A percentile compares a stretch with the other conserved stretches of the same genome.
These are phyloP conservation scores for Spheniscus mendiculus DNA, from an alignment of 2,113 vertebrate species.

Conservation along the genomic window DNA sequence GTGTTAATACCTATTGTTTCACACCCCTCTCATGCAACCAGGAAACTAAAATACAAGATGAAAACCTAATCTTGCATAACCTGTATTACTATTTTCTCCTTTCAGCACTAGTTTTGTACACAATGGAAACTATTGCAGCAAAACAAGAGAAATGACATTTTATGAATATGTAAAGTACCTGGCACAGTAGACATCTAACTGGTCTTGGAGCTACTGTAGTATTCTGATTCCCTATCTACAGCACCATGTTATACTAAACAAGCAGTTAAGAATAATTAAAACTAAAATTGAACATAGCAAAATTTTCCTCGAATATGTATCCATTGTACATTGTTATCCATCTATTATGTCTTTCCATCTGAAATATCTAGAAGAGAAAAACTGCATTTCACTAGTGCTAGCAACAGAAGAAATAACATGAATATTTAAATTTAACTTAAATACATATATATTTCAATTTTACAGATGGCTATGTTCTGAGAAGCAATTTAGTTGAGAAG, in stretches of 20 bases:
- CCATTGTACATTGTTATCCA: neutral
- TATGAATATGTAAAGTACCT: neutral
- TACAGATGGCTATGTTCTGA: constrained; percentile 89
- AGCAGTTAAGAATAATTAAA: neutral
- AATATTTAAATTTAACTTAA: neutral
- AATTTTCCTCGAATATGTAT: neutral
- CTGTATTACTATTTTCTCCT: neutral
- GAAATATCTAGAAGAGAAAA: neutral
- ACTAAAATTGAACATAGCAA: neutral
- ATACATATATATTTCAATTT: constrained; percentile 46
- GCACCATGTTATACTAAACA: neutral
- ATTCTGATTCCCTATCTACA: neutral
- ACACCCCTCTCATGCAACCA: neutral
- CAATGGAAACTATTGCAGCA: neutral
- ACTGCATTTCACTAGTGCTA: neutral
- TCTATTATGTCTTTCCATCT: neutral
- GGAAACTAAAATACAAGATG: neutral
- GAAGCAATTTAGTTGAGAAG: constrained; percentile 77
- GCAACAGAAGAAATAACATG: neutral
- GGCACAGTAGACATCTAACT: neutral
- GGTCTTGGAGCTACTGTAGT: neutral
- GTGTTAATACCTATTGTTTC: neutral
- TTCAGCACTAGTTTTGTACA: neutral
- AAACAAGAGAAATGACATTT: neutral
- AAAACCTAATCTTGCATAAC: neutral